These are phyloP conservation scores for Timema cristinae DNA, from an alignment of 2,888 invertebrate species.

Conservation along the genomic window DNA sequence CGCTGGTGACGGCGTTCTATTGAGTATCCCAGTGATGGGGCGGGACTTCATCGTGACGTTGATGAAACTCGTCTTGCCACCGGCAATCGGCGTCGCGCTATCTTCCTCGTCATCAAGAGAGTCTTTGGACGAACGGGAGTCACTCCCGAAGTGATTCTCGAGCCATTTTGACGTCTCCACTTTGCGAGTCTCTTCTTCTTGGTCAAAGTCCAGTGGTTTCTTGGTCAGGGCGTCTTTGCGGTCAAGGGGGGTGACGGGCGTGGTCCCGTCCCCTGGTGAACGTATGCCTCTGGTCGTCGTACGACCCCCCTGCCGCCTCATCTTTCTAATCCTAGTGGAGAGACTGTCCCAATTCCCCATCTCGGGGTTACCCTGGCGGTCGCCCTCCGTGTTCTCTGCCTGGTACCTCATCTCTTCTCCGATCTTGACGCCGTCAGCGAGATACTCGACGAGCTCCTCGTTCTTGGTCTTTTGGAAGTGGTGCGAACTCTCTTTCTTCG, in stretches of 20 bases:
- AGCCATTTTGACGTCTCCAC: constrained; percentile 89
- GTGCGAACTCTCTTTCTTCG: constrained; percentile 56
- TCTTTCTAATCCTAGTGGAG: constrained; percentile 68
- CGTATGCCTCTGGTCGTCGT: constrained; percentile 26
- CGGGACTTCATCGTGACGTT: constrained; percentile 72
- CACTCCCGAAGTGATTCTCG: constrained; percentile 86
- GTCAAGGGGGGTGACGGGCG: constrained; percentile 46
- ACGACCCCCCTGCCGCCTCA: constrained; percentile 48
- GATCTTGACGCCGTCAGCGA: constrained; percentile 75
- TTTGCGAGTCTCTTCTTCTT: constrained; percentile 84
- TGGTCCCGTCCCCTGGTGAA: background rate
- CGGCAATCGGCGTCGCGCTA: constrained; percentile 43
- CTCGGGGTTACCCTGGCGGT: constrained; percentile 59
- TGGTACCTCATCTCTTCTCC: constrained; percentile 77
- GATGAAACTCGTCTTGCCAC: constrained; percentile 59
- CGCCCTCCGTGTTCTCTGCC: constrained; percentile 78
- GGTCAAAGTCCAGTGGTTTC: constrained; percentile 77
- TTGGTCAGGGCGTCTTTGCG: constrained; percentile 78
- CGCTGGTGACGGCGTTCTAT: constrained; percentile 14
- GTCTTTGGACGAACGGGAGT: constrained; percentile 71
- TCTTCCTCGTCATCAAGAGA: constrained; percentile 61
- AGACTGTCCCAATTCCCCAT: constrained; percentile 72
- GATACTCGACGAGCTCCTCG: constrained; percentile 78
- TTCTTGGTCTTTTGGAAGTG: constrained; percentile 68
- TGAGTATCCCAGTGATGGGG: constrained; percentile 37